Percentiles rank a stretch among this genome's conserved stretches.
phyloP scores from a whole-genome alignment of 1,140 invertebrate species.

The Formica exsecta region DNA sequence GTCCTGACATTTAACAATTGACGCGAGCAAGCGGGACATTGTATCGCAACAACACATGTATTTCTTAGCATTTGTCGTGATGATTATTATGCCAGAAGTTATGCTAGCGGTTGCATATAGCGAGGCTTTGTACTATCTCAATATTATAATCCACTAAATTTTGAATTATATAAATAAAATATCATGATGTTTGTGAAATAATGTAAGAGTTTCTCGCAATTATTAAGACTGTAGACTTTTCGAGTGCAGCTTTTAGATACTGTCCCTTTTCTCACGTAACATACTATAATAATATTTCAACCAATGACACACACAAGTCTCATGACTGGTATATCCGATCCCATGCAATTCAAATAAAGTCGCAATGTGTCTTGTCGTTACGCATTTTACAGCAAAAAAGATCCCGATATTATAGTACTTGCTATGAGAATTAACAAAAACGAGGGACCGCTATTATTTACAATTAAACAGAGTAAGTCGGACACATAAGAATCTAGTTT shows the following conservation, averaged over 20 bases:
- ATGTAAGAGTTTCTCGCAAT: not conserved
- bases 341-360: constrained; percentile 18
- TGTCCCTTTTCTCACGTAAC: not conserved
- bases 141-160: not conserved
- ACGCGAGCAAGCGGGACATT: not conserved
- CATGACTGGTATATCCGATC: not conserved
- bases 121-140: not conserved
- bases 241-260: not conserved
- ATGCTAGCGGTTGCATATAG: not conserved
- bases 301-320: not conserved
- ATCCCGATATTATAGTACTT: not conserved
- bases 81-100: constrained; percentile 1
- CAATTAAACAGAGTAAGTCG: constrained; percentile 27
- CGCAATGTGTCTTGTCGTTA: not conserved
- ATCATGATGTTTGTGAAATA: not conserved
- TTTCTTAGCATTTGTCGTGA: not conserved
- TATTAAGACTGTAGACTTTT: not conserved
- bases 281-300: not conserved
- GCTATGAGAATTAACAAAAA: constrained; percentile 3
- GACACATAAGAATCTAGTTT: constrained; percentile 29
- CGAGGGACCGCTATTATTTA: constrained; percentile 3
- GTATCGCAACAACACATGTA: not conserved
- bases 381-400: not conserved
- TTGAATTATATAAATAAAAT: not conserved
- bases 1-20: constrained; percentile 15